These are phyloP conservation scores for Coenobita brevimanus DNA, from an alignment of 1,140 invertebrate species.

Conservation along the genomic window DNA sequence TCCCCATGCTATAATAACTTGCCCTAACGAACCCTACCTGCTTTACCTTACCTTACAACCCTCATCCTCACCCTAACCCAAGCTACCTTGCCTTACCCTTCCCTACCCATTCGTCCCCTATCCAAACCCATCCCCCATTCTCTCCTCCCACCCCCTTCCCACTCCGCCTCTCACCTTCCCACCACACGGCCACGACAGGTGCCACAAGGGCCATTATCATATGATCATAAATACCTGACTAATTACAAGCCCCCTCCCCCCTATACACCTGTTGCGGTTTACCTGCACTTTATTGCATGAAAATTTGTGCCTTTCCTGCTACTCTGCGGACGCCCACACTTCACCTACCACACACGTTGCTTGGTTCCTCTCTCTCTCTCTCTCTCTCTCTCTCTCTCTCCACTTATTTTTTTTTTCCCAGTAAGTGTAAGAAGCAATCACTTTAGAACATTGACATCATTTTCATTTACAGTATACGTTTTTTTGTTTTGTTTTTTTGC, in stretches of 20 bases:
- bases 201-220: constrained; percentile 20
- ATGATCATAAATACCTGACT: constrained; percentile 39
- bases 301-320: background rate
- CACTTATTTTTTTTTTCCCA: too few relatives aligned
- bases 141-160: background rate
- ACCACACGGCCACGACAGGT: constrained; percentile 26
- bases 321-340: background rate
- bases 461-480: too few relatives aligned
- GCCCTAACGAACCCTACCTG: too few relatives aligned
- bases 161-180: too few relatives aligned
- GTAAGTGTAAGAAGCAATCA: too few relatives aligned
- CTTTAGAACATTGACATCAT: too few relatives aligned
- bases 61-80: too few relatives aligned
- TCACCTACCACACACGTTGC: background rate
- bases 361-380: background rate
- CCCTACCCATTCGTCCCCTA: background rate
- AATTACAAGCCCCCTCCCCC: background rate
- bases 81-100: too few relatives aligned
- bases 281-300: background rate
- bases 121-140: background rate
- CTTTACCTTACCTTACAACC: too few relatives aligned
- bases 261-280: constrained; percentile 7
- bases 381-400: too few relatives aligned
- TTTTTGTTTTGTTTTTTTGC: too few relatives aligned
- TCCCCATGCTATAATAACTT: background rate